Base-by-base conservation (phyloP, 2,113 vertebrate species). In the Marmota flaviventris region DNA sequence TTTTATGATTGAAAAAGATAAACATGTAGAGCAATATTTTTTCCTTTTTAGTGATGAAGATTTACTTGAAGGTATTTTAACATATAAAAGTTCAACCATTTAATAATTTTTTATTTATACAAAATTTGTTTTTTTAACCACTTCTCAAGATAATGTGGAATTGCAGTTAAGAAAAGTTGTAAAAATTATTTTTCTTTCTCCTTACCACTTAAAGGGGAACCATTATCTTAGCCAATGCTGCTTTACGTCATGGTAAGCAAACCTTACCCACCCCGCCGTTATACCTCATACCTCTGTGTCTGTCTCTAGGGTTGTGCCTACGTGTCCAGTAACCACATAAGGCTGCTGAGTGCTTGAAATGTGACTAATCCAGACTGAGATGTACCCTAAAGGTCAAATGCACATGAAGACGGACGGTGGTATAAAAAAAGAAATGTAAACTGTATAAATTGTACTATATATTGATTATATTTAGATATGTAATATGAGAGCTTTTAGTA, bases 41-140 rank as follows among this genome's bases (percentile, higher is more conserved):
- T 92, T 81, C 24, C n/a, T 72, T 76, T 93, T 32, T 29, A 79
- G 17, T 53, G 75, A 27, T 22, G 37, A 79, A 77, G 32, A 84
- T 48, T 95, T 83, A 53, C 45, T 86, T 79, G 69, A 79, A 89
- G 32, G 2, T 85, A 16, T 39, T 56, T 92, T 92, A 83, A 63
- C 14, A 17, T 16, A 53, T 61, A 63, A 69, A 2, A 90, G 34
- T 63, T 91, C 77, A 91, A 86, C 22, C 24, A 85, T 93, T 96
- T 76, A 85, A 42, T 75, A 83, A 20, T 63, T 92, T 91, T 86
- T 91, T 63, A 22, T 37, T 51, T 85, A 10, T 93, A 58, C 51
- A 90, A 90, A 77, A 53, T 86, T 72, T 93, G 89, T 77, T 89
- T 87, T 95, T 81, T 34, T 95, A 94, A 58, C 7, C 13, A n/a